A percentile compares a stretch with the other conserved stretches of the same genome.
Evolutionary conservation across 2,888 invertebrate species (phyloP).

Genomic region (Meganola albula): DNA sequence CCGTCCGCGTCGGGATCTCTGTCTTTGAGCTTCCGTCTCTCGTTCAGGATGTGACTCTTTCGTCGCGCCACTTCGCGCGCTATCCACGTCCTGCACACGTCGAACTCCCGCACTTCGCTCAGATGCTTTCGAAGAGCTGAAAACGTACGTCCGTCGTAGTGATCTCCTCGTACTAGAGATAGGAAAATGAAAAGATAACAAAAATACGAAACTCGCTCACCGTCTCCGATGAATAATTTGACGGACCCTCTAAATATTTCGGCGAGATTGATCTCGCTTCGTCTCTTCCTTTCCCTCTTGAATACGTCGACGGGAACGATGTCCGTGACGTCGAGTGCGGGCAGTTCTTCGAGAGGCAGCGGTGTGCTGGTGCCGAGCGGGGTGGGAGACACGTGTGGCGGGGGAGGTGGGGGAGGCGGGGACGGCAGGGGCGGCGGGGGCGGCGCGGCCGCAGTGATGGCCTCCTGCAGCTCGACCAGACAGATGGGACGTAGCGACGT

Average conservation of each 20-base stretch:
- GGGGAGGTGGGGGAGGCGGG: neutral
- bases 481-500: conserved; percentile 38
- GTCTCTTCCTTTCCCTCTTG: conserved; percentile 37
- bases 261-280: conserved; percentile 24
- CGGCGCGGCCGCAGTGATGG: conserved; percentile 43
- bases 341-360: too few relatives aligned
- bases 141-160: too few relatives aligned
- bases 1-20: conserved; percentile 6
- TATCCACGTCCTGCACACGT: conserved; percentile 32
- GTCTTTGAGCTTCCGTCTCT: conserved; percentile 16
- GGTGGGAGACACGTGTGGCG: neutral
- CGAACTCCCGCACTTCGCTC: conserved; percentile 31
- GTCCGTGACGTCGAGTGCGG: neutral
- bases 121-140: conserved; percentile 24
- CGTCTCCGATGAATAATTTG: conserved; percentile 32
- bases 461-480: conserved; percentile 55
- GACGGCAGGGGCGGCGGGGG: conserved; percentile 21
- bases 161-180: too few relatives aligned
- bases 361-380: neutral
- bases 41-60: conserved; percentile 22
- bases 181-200: too few relatives aligned
- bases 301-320: conserved; percentile 1
- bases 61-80: conserved; percentile 30
- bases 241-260: conserved; percentile 22
- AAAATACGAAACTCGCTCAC: conserved; percentile 18